Base-by-base conservation (phyloP, 2,888 invertebrate genomes). In the Nezara viridula region DNA sequence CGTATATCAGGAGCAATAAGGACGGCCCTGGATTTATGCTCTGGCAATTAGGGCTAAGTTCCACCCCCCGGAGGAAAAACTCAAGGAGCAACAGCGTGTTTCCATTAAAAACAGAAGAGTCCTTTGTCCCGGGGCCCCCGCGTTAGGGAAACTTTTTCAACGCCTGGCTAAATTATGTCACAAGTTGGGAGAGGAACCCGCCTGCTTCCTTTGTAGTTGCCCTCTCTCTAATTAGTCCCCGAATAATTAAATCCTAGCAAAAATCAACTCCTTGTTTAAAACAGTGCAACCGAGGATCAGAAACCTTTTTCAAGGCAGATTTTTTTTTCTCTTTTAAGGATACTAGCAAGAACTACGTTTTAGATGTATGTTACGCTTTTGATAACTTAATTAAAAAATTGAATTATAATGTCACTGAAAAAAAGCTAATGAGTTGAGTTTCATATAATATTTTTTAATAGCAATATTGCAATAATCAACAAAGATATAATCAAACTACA, bases 1-100 rank as follows among this genome's bases (percentile, higher is more conserved):
- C 90, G 90, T 90, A 90, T 90, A 90, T 90, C 90, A 90, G 86
- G 55, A n/a, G 90, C 89, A 89, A 90, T 90, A 90, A 90, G 90
- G 90, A 89, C 88, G 86, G 16, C 37, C 27, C 37, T n/a, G 81
- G 88, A 88, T 88, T 88, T 88, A 88, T 88, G 81, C 52, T 81
- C 40, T 16, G 47, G 88, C 88, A 88, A 88, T 88, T 88, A 88
- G 88, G 60, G 47, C 88, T 86, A 86, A 86, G 85, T 86, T 85
- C 88, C 87, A 32, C 60, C 73, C 90, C 77, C 27, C n/a, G 60
- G 44, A 88, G 55, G 88, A 88, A 88, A 88, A 88, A 88, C 88
- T 52, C 77, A 50, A 81, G 66, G 52, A 88, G 88, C 88, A 88
- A 88, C 88, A 88, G 88, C 88, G 81, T 88, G 88, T 81, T 81